Evolutionary conservation across 2,888 invertebrate genomes (phyloP), one percentile per base, ranked within the genome.

Genomic region (Lasioglossum morio): DNA sequence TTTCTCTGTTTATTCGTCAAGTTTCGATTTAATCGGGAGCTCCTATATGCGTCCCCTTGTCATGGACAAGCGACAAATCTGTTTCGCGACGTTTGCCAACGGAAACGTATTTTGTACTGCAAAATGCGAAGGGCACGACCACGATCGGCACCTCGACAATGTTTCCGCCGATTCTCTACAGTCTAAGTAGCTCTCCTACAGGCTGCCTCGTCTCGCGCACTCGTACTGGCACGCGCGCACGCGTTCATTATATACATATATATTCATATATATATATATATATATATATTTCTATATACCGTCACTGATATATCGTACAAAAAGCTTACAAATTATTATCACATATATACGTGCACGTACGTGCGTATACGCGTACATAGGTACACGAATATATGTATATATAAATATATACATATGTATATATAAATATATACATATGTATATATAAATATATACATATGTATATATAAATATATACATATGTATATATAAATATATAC

Each of bases 251-350:
- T 57, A 8, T 81, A 27, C 30, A 60, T 60, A 30, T 60, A 27
- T 60, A 5, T 60, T 0, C 57, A 23, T 37, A 23, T 60, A 86
- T 87, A 88, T 86, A 87, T 88, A n/a, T n/a, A n/a, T n/a, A n/a
- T n/a, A n/a, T n/a, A n/a, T n/a, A n/a, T n/a, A n/a, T n/a, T 79
- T 73, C 57, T 77, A 87, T 88, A 90, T 91, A 90, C 89, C 90
- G 82, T 91, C 88, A 89, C 83, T 90, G 87, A 89, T 92, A 91
- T 92, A 93, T 93, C 89, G 92, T 93, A 93, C 93, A 93, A 93
- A 93, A 93, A 92, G 90, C 91, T 93, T 92, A 93, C 84, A 91
- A 92, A 82, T 87, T 82, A 87, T 82, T 86, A 86, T 87, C 86
- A 86, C 86, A 87, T 86, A 86, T 82, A 87, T 79, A 73, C 86